Conservation (phyloP, 2,797 vertebrate genomes). For the Galagoides demidoff region DNA sequence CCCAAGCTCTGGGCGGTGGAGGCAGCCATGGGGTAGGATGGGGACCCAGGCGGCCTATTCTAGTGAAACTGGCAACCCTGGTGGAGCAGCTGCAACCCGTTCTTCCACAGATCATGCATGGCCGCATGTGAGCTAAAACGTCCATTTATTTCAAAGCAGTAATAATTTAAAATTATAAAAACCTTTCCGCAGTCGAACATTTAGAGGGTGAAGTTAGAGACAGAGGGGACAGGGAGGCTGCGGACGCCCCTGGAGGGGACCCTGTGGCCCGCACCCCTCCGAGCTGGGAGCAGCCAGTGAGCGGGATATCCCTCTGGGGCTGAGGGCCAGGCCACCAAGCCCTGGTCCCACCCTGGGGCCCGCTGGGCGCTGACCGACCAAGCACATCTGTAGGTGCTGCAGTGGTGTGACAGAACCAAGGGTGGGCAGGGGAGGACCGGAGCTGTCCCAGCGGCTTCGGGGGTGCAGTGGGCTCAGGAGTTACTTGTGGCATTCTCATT, state of each 20-base stretch:
- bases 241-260: not conserved
- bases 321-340: not conserved
- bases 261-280: not conserved
- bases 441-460: not conserved
- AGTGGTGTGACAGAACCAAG: not conserved
- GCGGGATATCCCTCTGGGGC: conserved; percentile 52
- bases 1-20: not conserved
- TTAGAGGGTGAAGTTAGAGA: conserved; percentile 82
- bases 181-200: conserved; percentile 83
- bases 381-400: not conserved
- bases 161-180: conserved; percentile 92
- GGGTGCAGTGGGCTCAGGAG: conserved; percentile 88
- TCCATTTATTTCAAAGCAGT: conserved; percentile 90
- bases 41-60: not conserved
- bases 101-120: conserved; percentile 83
- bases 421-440: conserved; percentile 52
- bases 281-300: not conserved
- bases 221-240: not conserved
- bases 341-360: not conserved
- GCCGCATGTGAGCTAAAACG: conserved; percentile 83
- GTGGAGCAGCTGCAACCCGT: conserved; percentile 49
- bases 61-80: not conserved
- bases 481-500: conserved; percentile 95
- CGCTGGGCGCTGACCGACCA: not conserved
- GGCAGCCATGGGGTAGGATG: not conserved